Evolutionary conservation across 1,140 invertebrate species (phyloP).

Genomic region (Agrilus planipennis): DNA sequence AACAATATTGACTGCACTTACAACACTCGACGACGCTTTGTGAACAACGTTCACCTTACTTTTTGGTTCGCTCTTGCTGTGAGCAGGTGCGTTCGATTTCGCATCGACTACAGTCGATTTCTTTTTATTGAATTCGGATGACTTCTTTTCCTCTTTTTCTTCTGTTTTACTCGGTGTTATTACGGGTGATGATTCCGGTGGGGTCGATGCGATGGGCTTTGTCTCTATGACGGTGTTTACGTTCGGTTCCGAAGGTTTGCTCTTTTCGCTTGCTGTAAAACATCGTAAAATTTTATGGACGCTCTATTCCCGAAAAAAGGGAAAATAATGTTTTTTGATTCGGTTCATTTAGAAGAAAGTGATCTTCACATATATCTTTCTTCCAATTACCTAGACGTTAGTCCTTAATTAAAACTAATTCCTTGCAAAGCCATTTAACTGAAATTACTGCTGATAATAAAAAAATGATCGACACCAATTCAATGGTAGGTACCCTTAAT

Average conservation of each 20-base stretch:
- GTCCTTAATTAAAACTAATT: too few relatives aligned
- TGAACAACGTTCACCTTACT: slow-evolving; percentile 35
- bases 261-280: slow-evolving; percentile 12
- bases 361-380: too few relatives aligned
- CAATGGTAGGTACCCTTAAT: too few relatives aligned
- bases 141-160: slow-evolving; percentile 31
- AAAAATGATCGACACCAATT: too few relatives aligned
- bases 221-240: slow-evolving; percentile 42
- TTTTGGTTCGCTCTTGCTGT: slow-evolving; percentile 35
- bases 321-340: too few relatives aligned
- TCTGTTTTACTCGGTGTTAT: slow-evolving; percentile 47
- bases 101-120: slow-evolving; percentile 19
- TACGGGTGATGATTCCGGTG: slow-evolving; percentile 34
- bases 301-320: too few relatives aligned
- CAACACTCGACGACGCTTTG: slow-evolving; percentile 33
- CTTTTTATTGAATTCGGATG: slow-evolving; percentile 30
- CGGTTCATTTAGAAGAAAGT: too few relatives aligned
- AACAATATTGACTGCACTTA: slow-evolving; percentile 26
- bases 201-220: slow-evolving; percentile 33
- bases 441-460: too few relatives aligned
- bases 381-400: too few relatives aligned
- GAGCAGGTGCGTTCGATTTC: slow-evolving; percentile 20
- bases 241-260: slow-evolving; percentile 29
- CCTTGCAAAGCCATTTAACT: too few relatives aligned
- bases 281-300: too few relatives aligned